Base-by-base conservation (phyloP, 2,888 invertebrate genomes). In the Malthinus flaveolus region DNA sequence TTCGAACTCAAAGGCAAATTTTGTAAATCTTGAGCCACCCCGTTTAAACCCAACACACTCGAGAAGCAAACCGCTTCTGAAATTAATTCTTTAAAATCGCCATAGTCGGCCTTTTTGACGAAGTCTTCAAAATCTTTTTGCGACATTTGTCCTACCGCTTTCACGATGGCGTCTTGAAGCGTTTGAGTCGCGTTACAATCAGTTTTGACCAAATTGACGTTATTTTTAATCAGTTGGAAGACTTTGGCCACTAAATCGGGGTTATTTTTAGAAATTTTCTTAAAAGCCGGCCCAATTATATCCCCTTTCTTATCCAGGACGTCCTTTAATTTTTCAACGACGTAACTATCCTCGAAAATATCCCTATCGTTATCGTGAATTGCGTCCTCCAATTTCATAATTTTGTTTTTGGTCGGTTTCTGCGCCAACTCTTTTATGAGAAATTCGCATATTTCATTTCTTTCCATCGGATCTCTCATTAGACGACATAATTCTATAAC, bases 21-120 rank as follows among this genome's bases (percentile, higher is more conserved):
- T n/a, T 65, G 56, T 32, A 77, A 63, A 37, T 71, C 68, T 49
- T 80, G 80, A 0, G 85, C 87, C 0, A 87, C 84, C 9, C 85
- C 84, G 62, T 83, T 82, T 80, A 88, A 81, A 2, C 88, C 88
- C 12, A 90, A 77, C 42, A 89, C 86, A 76, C 83, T 85, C 0
- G 90, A 89, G 11, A 90, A 80, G 13, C 87, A 87, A 0, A 86
- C 80, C 0, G 89, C 87, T 74, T 90, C 88, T 3, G 83, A 75
- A 7, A 89, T 77, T 62, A 85, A 75, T n/a, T 75, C 76, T 48
- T 74, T 69, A 7, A 78, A 68, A 3, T 66, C 69, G 32, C 66
- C 63, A 32, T 75, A 71, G 32, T 71, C 68, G 33, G 82, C 79
- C 39, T 82, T 80, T 56, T 82, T 78, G 15, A 87, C 69, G 36